Conservation (phyloP, 1,140 invertebrate species). For the Euwallacea fornicatus region DNA sequence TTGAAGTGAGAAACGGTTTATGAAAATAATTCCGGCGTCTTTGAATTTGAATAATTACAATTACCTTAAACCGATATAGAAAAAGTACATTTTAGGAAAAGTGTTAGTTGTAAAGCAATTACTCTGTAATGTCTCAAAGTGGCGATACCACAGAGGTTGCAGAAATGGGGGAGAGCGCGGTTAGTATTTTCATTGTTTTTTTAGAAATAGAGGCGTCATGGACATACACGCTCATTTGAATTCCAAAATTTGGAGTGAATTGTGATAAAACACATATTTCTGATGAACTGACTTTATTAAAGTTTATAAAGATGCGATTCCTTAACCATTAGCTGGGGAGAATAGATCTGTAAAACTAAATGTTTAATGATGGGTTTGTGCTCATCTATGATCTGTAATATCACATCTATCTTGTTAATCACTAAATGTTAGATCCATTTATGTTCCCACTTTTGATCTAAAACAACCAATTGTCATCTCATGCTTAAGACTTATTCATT, state of each 20-base stretch:
- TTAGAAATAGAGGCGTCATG: not conserved
- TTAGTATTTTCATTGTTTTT: constrained; percentile 17
- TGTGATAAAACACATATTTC: not conserved
- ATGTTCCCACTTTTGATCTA: too few species aligned
- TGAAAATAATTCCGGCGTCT: too few species aligned
- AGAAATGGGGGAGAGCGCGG: constrained; percentile 35
- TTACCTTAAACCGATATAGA: too few species aligned
- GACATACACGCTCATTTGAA: not conserved
- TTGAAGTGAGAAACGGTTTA: too few species aligned
- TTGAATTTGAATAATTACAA: too few species aligned
- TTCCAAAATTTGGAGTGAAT: not conserved
- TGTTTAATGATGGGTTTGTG: not conserved
- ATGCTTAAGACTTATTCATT: too few species aligned
- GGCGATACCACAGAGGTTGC: constrained; percentile 30
- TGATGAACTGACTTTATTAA: not conserved
- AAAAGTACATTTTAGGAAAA: too few species aligned
- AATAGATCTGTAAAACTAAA: not conserved
- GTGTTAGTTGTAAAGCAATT: too few species aligned
- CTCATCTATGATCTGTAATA: too few species aligned
- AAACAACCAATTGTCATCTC: too few species aligned
- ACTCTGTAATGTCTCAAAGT: constrained; percentile 23
- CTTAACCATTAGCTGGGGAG: not conserved
- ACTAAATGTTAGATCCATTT: too few species aligned
- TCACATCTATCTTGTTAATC: too few species aligned
- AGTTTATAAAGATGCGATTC: not conserved